A percentile compares a stretch with the other conserved stretches of the same genome.
phyloP scores from a whole-genome alignment of 2,113 vertebrate species.

The Nothobranchius furzeri region DNA sequence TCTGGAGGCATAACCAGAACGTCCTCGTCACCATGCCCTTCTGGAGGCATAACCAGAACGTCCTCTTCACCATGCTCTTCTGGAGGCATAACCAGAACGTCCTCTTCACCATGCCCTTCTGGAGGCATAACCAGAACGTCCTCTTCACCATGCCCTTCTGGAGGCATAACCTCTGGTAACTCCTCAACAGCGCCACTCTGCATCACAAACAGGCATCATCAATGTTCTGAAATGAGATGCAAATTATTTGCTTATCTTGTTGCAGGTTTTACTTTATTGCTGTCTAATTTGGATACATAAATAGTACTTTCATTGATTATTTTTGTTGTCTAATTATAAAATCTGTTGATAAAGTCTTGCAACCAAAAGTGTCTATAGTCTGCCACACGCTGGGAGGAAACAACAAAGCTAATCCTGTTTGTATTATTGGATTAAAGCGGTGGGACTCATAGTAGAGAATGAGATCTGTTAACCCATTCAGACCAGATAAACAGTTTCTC shows the following conservation, averaged over 20 bases:
- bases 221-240: neutral
- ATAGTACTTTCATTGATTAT: neutral
- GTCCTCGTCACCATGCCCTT: too few relatives aligned
- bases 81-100: constrained; percentile 6
- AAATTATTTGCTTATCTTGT: too few relatives aligned
- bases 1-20: too few relatives aligned
- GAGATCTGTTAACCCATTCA: constrained; percentile 9
- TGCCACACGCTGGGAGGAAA: neutral
- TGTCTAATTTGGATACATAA: too few relatives aligned
- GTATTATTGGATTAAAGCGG: constrained; percentile 5
- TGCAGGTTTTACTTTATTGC: too few relatives aligned
- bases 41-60: neutral
- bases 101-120: constrained; percentile 6
- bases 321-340: neutral
- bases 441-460: constrained; percentile 9
- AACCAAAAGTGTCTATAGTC: neutral
- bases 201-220: constrained; percentile 32
- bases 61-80: constrained; percentile 14
- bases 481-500: neutral
- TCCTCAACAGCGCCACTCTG: constrained; percentile 53
- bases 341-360: neutral
- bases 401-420: neutral
- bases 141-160: constrained; percentile 6
- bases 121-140: constrained; percentile 9
- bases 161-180: constrained; percentile 21